Evolutionary conservation across 2,888 invertebrate genomes (phyloP).

Genomic region (Elegia similella): DNA sequence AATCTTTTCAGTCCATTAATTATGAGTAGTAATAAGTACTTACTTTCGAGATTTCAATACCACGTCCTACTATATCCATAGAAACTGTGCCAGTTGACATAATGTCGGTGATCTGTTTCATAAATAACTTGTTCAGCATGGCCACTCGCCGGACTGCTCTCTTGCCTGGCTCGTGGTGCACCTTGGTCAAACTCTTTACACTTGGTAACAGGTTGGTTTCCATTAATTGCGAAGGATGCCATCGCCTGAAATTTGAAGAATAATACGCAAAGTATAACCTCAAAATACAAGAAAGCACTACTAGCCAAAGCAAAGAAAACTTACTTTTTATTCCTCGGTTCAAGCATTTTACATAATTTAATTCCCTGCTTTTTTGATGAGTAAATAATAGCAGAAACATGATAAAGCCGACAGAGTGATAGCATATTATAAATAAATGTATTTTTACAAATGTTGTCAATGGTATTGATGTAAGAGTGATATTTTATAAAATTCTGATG

Average conservation of each 20-base stretch:
- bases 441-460: background rate
- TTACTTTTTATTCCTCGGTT: constrained; percentile 62
- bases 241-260: constrained; percentile 46
- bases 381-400: constrained; percentile 44
- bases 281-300: background rate
- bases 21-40: constrained; percentile 14
- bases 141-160: constrained; percentile 81
- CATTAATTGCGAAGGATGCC: constrained; percentile 46
- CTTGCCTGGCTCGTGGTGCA: constrained; percentile 74
- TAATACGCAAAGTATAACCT: constrained; percentile 24
- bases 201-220: constrained; percentile 50
- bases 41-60: constrained; percentile 88
- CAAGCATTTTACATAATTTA: constrained; percentile 68
- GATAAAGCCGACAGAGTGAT: constrained; percentile 55
- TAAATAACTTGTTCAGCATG: constrained; percentile 90
- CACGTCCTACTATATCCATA: constrained; percentile 82
- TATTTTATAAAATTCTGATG: too few species aligned
- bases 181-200: constrained; percentile 64
- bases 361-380: constrained; percentile 61
- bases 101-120: constrained; percentile 89
- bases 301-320: constrained; percentile 12
- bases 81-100: constrained; percentile 87
- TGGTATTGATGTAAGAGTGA: too few species aligned
- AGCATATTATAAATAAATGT: constrained; percentile 30
- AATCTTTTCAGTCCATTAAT: too few species aligned